Conservation (phyloP, 2,797 vertebrate species). For the Stomatorhinus walkeri region DNA sequence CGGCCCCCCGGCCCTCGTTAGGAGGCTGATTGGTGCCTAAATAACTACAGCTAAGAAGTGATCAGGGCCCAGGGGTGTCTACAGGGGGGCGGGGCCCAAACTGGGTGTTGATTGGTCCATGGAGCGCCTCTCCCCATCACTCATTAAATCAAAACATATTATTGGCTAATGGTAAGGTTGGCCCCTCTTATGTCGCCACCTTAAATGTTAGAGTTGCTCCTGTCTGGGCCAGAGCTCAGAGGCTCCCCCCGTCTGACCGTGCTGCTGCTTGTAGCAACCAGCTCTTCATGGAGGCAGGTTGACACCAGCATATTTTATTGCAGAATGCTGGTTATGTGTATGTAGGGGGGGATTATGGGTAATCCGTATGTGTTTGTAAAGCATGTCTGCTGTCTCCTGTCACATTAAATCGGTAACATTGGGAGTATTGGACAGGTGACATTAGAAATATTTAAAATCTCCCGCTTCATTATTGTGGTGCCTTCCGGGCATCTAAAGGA, state of each 20-base stretch:
- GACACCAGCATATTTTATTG: constrained; percentile 38
- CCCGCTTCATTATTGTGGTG: not conserved
- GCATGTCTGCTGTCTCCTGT: constrained; percentile 32
- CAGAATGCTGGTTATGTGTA: constrained; percentile 16
- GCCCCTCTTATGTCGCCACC: not conserved
- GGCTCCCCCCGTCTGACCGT: constrained; percentile 15
- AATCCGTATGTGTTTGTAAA: constrained; percentile 22
- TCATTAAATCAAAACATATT: not conserved
- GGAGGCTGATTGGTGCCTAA: not conserved
- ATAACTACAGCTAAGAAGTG: not conserved
- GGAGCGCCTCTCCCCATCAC: not conserved
- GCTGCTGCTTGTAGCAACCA: constrained; percentile 14
- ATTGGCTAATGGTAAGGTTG: not conserved
- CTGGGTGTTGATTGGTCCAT: not conserved
- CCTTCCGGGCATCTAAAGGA: not conserved
- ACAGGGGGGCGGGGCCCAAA: not conserved
- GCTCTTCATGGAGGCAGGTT: not conserved
- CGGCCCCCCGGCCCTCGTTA: not conserved
- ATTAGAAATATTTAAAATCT: not conserved
- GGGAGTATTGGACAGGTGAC: not conserved
- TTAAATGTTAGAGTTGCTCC: not conserved
- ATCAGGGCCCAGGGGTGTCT: not conserved
- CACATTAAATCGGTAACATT: not conserved
- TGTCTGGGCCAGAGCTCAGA: not conserved
- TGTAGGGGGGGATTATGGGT: not conserved